A percentile compares a stretch with the other conserved stretches of the same genome.
phyloP scores from a whole-genome alignment of 2,113 vertebrate genomes.

The Uria lomvia region DNA sequence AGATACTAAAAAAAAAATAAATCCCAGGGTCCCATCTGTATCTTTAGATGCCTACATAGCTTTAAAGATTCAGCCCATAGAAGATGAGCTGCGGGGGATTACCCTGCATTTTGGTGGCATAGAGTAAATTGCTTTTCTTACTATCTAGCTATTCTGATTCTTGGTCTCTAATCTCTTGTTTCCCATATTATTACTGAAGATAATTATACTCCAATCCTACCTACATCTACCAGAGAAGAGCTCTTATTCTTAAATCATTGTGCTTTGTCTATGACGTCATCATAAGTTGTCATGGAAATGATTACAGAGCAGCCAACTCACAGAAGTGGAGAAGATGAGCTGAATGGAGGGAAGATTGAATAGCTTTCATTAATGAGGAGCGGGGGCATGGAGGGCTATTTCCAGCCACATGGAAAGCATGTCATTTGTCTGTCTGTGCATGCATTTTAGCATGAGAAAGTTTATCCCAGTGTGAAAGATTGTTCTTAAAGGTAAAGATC shows the following conservation, averaged over 20 bases:
- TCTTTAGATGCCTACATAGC: background rate
- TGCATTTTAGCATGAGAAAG: slow-evolving; percentile 40
- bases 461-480: slow-evolving; percentile 34
- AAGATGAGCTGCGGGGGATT: slow-evolving; percentile 1
- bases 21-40: background rate
- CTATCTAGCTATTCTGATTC: background rate
- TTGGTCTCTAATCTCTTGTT: slow-evolving; percentile 5
- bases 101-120: background rate
- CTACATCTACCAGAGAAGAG: background rate
- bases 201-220: slow-evolving; percentile 10
- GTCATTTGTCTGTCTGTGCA: background rate
- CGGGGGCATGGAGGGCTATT: background rate
- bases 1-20: background rate
- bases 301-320: background rate
- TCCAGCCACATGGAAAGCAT: slow-evolving; percentile 7
- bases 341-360: background rate
- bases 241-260: background rate
- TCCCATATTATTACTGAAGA: background rate
- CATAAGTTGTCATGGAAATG: slow-evolving; percentile 12
- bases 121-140: background rate
- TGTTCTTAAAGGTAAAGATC: slow-evolving; percentile 44
- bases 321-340: background rate
- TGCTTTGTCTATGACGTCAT: slow-evolving; percentile 3
- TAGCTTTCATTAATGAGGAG: background rate
- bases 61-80: background rate